These are phyloP conservation scores for Phycodurus eques DNA, from an alignment of 2,113 vertebrate species.

Conservation along the genomic window DNA sequence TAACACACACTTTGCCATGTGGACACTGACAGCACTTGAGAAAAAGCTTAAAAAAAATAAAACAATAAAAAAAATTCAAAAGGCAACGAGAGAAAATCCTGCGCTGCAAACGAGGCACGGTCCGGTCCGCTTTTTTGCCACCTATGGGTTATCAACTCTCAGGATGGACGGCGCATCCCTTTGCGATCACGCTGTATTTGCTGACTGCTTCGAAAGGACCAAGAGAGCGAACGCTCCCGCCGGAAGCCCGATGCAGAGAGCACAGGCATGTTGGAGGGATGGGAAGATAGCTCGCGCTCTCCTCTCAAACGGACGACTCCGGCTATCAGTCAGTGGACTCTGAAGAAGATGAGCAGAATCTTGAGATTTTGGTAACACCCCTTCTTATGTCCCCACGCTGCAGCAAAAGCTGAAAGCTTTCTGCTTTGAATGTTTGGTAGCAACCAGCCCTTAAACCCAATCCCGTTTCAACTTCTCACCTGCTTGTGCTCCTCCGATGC, in stretches of 20 bases:
- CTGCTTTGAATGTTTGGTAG: constrained; percentile 77
- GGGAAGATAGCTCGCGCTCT: constrained; percentile 38
- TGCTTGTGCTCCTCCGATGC: constrained; percentile 61
- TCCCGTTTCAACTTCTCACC: constrained; percentile 60
- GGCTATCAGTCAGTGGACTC: constrained; percentile 44
- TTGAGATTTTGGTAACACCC: constrained; percentile 48
- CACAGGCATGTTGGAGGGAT: constrained; percentile 25
- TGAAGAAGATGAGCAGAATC: constrained; percentile 50
- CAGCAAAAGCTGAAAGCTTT: constrained; percentile 67
- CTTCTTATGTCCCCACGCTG: constrained; percentile 46
- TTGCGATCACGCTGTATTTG: constrained; percentile 46
- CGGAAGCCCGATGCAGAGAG: constrained; percentile 40
- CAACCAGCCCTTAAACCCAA: constrained; percentile 63
- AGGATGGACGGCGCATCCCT: constrained; percentile 52
- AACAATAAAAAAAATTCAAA: background rate
- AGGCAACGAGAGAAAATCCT: constrained; percentile 16
- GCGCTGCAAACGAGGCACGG: constrained; percentile 50
- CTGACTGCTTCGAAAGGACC: constrained; percentile 52
- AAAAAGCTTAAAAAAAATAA: constrained; percentile 23
- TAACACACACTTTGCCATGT: constrained; percentile 39
- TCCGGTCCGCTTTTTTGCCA: constrained; percentile 56
- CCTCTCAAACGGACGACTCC: constrained; percentile 36
- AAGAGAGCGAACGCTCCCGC: constrained; percentile 34
- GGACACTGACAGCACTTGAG: constrained; percentile 50
- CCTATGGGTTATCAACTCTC: constrained; percentile 52